Percentiles rank a stretch among this genome's conserved stretches.
These are phyloP conservation scores for Pseudomyrmex sp. DNA, from an alignment of 1,140 invertebrate species.

Conservation along the genomic window DNA sequence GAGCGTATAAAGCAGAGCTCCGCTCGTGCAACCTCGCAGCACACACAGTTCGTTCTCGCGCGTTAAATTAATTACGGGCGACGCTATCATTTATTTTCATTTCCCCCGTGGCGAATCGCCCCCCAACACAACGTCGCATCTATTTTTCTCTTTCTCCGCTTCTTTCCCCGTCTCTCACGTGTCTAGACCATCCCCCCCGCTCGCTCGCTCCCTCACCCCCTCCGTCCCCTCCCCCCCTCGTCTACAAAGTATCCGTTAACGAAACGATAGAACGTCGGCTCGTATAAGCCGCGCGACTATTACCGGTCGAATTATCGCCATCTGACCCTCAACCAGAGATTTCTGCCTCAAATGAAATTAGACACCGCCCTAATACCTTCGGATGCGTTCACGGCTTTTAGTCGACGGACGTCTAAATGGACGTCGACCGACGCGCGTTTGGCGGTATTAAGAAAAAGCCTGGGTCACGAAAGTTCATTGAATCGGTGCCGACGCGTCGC, in stretches of 20 bases:
- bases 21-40: constrained; percentile 64
- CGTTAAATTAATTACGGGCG: constrained; percentile 83
- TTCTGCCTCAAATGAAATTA: constrained; percentile 71
- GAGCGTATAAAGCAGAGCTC: constrained; percentile 69
- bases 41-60: constrained; percentile 74
- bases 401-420: not conserved
- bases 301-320: constrained; percentile 71
- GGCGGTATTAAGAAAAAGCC: not conserved
- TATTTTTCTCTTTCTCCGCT: constrained; percentile 23
- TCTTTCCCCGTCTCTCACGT: constrained; percentile 11
- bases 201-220: not conserved
- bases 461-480: not conserved
- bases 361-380: constrained; percentile 66
- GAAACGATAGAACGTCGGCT: constrained; percentile 56
- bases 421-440: not conserved
- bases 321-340: constrained; percentile 61
- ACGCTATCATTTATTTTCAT: constrained; percentile 84
- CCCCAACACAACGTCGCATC: constrained; percentile 44
- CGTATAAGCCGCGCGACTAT: constrained; percentile 63
- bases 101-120: constrained; percentile 78
- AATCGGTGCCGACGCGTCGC: not conserved
- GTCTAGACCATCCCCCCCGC: not conserved
- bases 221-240: not conserved
- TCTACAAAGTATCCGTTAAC: constrained; percentile 56
- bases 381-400: constrained; percentile 66